Percentiles rank a stretch among this genome's conserved stretches.
Conservation (phyloP, 2,113 vertebrate genomes). For the Perca schrenkii region DNA sequence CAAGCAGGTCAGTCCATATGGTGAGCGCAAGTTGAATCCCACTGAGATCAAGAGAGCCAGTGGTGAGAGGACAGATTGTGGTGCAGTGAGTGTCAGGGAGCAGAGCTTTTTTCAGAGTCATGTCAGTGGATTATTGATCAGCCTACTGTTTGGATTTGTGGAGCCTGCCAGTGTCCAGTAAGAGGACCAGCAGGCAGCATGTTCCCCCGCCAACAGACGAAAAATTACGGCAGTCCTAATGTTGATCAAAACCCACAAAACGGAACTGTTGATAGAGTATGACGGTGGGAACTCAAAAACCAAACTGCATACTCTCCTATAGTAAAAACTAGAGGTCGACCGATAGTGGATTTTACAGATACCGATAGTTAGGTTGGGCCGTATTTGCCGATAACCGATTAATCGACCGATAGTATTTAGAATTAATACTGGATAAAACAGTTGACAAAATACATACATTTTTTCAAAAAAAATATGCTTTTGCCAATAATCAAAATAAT, state of each 20-base stretch:
- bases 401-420: too few species aligned
- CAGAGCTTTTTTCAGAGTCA: constrained; percentile 22
- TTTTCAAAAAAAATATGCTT: too few species aligned
- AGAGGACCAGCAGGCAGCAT: constrained; percentile 10
- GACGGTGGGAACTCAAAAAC: background rate
- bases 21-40: constrained; percentile 44
- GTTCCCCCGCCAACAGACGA: background rate
- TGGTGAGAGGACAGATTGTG: constrained; percentile 65
- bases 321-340: too few species aligned
- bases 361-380: too few species aligned
- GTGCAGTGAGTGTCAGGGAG: constrained; percentile 46
- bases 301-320: background rate
- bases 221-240: constrained; percentile 19
- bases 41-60: constrained; percentile 60
- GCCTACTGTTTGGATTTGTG: constrained; percentile 9
- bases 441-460: too few species aligned
- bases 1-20: constrained; percentile 63
- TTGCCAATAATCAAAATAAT: too few species aligned
- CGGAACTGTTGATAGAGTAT: background rate
- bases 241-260: constrained; percentile 12
- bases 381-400: too few species aligned
- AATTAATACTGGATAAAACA: too few species aligned
- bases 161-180: constrained; percentile 23
- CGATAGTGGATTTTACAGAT: too few species aligned
- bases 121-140: constrained; percentile 32